Base-by-base conservation (phyloP, 2,113 vertebrate genomes). In the Trachemys scripta region DNA sequence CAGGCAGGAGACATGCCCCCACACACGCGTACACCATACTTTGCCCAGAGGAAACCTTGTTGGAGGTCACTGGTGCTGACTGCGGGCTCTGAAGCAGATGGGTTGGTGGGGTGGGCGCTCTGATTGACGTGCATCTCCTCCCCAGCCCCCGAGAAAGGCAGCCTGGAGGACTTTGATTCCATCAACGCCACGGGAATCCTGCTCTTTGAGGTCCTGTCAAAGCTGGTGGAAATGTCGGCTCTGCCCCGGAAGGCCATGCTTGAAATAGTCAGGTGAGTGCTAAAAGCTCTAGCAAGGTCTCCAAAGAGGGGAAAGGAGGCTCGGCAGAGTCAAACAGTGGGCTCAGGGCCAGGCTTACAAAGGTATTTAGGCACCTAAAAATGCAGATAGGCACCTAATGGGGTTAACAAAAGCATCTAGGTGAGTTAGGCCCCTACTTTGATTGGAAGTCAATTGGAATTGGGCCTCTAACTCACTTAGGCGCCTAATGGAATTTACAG, bases 201-300 rank as follows among this genome's bases (percentile, higher is more conserved):
- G 42, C 78, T 97, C 62, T 97, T 98, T 96, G 96, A 97, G 95
- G 89, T 95, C 59, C 82, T 98, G 19, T 94, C 97, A 88, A 98
- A 98, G 92, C 93, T 97, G 88, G 75, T 97, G 82, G 97, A 98
- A 87, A 93, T 90, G 69, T 95, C 93, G 90, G 90, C 93, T 91
- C 87, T 98, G 51, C 94, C 92, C 42, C 38, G 0, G 80, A 97
- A 88, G 75, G 51, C 90, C 78, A 81, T 95, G 54, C 69, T 84
- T 56, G 94, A 94, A 93, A 95, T 98, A 85, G 96, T 97, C 89
- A 96, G 95, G 96, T 97, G 94, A 98, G 95, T 89, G 31, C 10
- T 13, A 16, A 79, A 29, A 19, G 10, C 49, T 93, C 20, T 72
- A 29, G 47, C n/a, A 65, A 78, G 84, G 10, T 53, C 14, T 76